Evolutionary conservation across 1,140 invertebrate genomes (phyloP).

Genomic region (Stegodyphus dumicola): DNA sequence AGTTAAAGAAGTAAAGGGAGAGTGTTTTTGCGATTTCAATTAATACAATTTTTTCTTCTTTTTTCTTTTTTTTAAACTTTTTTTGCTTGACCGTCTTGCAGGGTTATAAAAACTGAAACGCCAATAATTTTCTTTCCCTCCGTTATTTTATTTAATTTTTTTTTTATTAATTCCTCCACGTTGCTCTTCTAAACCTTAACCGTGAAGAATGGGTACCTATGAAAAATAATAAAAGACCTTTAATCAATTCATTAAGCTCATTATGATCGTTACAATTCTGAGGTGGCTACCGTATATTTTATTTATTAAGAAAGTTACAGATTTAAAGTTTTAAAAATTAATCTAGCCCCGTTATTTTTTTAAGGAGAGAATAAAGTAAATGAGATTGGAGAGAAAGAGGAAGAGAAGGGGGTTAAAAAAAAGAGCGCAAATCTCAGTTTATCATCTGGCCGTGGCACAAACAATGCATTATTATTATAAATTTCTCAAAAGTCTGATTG

Average conservation of each 20-base stretch:
- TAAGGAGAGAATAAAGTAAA: conserved; percentile 35
- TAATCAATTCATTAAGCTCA: conserved; percentile 61
- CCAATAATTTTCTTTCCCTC: conserved; percentile 41
- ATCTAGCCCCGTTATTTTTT: conserved; percentile 36
- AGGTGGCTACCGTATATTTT: conserved; percentile 51
- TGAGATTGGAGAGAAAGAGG: conserved; percentile 22
- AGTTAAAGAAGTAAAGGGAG: conserved; percentile 28
- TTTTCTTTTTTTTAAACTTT: conserved; percentile 17
- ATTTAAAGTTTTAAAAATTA: conserved; percentile 58
- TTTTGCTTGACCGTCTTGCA: conserved; percentile 21
- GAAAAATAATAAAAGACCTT: conserved; percentile 59
- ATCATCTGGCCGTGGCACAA: conserved; percentile 57
- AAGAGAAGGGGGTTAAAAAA: neutral
- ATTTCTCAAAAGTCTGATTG: conserved; percentile 48
- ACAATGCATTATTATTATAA: conserved; percentile 62
- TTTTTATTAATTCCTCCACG: neutral
- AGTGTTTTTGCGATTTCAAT: conserved; percentile 61
- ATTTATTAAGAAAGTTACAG: conserved; percentile 61
- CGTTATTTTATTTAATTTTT: conserved; percentile 21
- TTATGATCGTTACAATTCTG: conserved; percentile 48
- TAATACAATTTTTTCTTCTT: conserved; percentile 47
- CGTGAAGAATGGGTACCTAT: conserved; percentile 45
- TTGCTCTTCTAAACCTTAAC: conserved; percentile 33
- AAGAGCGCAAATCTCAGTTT: conserved; percentile 54
- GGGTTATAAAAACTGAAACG: conserved; percentile 27